These are phyloP conservation scores for Tipula unca DNA, from an alignment of 2,888 invertebrate species.

Conservation along the genomic window DNA sequence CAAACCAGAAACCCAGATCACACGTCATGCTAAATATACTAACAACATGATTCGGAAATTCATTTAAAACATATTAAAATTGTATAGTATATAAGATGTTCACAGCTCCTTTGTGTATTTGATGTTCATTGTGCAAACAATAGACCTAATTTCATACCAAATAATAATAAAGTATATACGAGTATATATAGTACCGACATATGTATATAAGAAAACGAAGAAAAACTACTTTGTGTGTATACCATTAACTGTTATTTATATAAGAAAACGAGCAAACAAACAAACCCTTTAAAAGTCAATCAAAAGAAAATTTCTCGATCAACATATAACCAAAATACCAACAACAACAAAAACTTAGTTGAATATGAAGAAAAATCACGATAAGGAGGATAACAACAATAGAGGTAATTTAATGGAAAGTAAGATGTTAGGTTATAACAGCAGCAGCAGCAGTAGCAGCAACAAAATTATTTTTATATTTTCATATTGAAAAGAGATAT, in stretches of 20 bases:
- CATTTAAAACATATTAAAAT: no score
- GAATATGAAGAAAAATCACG: not conserved
- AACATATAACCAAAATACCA: not conserved
- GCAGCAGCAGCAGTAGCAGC: not conserved
- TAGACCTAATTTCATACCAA: not conserved
- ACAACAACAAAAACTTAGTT: not conserved
- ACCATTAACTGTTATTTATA: not conserved
- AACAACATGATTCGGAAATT: no score
- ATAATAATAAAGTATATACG: no score
- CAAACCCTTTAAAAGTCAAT: not conserved
- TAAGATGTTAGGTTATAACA: not conserved
- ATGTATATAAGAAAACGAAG: not conserved
- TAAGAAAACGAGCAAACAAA: not conserved
- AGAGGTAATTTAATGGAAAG: not conserved
- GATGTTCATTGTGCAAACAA: not conserved
- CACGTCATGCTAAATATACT: no score
- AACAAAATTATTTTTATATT: not conserved
- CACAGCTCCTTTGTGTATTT: not conserved
- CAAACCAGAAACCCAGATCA: no score
- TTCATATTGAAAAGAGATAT: not conserved
- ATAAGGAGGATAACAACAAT: not conserved
- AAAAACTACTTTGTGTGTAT: not conserved
- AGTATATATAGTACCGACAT: no score
- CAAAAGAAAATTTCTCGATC: conserved; percentile 2
- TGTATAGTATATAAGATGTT: no score